Base-by-base conservation (phyloP, 2,797 vertebrate species). In the Mionectes olivaceus region DNA sequence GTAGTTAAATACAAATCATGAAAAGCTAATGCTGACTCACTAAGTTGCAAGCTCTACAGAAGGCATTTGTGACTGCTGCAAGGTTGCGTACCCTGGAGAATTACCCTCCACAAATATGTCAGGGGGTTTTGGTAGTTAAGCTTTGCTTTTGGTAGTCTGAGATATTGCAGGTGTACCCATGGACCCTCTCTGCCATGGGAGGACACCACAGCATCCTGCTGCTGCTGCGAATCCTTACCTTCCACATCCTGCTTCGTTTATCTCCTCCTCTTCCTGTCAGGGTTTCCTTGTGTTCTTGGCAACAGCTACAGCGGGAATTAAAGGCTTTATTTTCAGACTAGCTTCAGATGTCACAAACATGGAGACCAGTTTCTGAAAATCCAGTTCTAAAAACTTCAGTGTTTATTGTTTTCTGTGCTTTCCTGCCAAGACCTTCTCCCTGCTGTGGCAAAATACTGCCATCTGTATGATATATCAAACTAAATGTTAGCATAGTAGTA, bases 261-360 rank as follows among this genome's bases (percentile, higher is more conserved):
- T 61, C 56, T 52, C 10, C 39, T 92, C 44, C 33, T 81, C 41
- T 43, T 80, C 22, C 37, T 89, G 77, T 92, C 60, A 87, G 67
- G 28, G 11, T 21, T 95, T 84, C 32, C 27, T 59, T 93, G 52
- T 2, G 1, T 47, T 89, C 73, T 90, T 90, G 69, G 73, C 74
- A 94, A 33, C 8, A 73, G 39, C 37, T 95, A n/a, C 41, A 76
- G 52, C 89, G 89, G 94, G 94, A 94, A 94, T 93, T 18, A 94
- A 89, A 91, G 46, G 59, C 56, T 93, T 95, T 93, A 32, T 73
- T 94, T 90, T 49, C 77, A 95, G 83, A 71, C 73, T 63, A n/a
- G 27, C 60, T 88, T 91, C 85, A 82, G 70, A 78, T 90, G 75
- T 74, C 50, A 85, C 70, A 91, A 96, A 87, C 35, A 82, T 55